Evolutionary conservation across 2,888 invertebrate genomes (phyloP), one percentile per base, ranked within the genome.

Genomic region (Stramonita haemastoma): DNA sequence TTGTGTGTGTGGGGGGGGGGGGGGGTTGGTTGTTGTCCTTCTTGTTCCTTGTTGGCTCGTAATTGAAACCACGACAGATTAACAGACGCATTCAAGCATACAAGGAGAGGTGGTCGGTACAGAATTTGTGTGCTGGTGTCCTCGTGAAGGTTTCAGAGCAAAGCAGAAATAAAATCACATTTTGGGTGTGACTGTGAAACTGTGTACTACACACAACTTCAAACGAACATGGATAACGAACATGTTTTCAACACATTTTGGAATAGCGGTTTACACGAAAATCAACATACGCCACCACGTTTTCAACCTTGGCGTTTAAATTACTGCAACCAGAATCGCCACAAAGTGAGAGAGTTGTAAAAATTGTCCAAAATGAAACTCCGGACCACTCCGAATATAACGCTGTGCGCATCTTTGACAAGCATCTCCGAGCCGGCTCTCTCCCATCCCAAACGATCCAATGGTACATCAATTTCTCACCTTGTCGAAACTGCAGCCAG

Each of bases 401-500:
- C 22, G 46, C 46, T 5, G 8, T 83, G 11, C 0, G 15, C 26
- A 22, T 46, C 46, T 46, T 83, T 19, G 5, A 19, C 22, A 6
- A 36, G 5, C 19, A 46, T 5, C 83, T 83, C 6, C 36, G 1
- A 36, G 15, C 8, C 6, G 6, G 22, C 19, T 83, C 46, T 26
- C n/a, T 83, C 4, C 36, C 83, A 6, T 46, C 83, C 4, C 83
- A 83, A n/a, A 83, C 36, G 8, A 46, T 83, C n/a, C 32, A 13
- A 83, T 83, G 83, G 83, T 83, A 26, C 46, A 46, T 83, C 6
- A 83, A 83, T 46, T 83, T 22, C n/a, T 83, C 83, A 1, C 83
- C 83, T 34, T 83, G 83, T 46, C 36, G 83, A 83, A 46, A 83
- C 83, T 83, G 83, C 83, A 83, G 83, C 22, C 46, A 83, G 22